These are phyloP conservation scores for Papilio dardanus DNA, from an alignment of 1,140 invertebrate species.

Conservation along the genomic window DNA sequence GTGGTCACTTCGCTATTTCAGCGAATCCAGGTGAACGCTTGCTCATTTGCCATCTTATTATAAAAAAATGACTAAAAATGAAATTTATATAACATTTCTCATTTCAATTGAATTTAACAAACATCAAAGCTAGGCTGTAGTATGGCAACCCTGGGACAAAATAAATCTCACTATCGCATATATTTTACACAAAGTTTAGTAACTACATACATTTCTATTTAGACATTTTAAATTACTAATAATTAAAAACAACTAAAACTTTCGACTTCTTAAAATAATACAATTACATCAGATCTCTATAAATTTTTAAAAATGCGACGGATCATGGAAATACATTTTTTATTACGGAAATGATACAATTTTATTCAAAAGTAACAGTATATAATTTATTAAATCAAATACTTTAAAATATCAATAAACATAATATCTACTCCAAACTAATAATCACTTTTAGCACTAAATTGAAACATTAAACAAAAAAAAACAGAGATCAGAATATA, in stretches of 20 bases:
- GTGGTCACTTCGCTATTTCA: too few relatives aligned
- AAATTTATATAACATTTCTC: too few relatives aligned
- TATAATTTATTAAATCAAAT: neutral
- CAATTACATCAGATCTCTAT: constrained; percentile 7
- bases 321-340: neutral
- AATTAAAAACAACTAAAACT: neutral
- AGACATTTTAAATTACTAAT: neutral
- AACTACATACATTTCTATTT: constrained; percentile 2
- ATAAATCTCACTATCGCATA: constrained; percentile 1
- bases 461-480: neutral
- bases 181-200: constrained; percentile 1
- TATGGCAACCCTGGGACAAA: constrained; percentile 21
- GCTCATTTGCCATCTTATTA: too few relatives aligned
- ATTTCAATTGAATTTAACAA: too few relatives aligned
- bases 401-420: constrained; percentile 12
- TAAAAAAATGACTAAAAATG: too few relatives aligned
- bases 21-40: too few relatives aligned
- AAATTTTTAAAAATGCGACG: neutral
- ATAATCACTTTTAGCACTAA: constrained; percentile 4
- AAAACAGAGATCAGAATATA: neutral
- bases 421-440: neutral
- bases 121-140: neutral
- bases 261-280: neutral
- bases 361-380: neutral
- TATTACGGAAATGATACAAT: neutral